Base-by-base conservation (phyloP, 2,797 vertebrate species). In the Arnoldichthys spilopterus region DNA sequence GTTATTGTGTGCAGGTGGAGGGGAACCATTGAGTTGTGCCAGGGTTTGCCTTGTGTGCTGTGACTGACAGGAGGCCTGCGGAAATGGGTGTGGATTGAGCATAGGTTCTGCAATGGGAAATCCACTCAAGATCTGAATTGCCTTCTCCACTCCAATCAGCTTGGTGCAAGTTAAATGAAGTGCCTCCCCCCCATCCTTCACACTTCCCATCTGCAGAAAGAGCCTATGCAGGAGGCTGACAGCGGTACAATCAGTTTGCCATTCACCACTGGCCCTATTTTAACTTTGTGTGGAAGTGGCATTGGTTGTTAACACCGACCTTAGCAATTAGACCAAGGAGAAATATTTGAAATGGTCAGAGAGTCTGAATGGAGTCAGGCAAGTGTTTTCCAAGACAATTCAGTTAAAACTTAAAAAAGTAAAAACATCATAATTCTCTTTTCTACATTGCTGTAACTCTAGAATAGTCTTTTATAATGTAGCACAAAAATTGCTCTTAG, bases 131-230 rank as follows among this genome's bases (percentile, higher is more conserved):
- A 95, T 95, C 94, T 96, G 94, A 96, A 96, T 96, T 96, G 95
- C 95, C 95, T 95, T 96, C 96, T 97, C 97, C 97, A 99, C 97
- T 99, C 96, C 97, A 99, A 99, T 99, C 97, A 99, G 97, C 95
- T 97, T 96, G 95, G 95, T 98, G 95, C 95, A 98, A 96, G 95
- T 96, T 97, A 97, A 98, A 98, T 98, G 97, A 98, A 97, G 96
- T 97, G 96, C 96, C 95, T 96, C 93, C 93, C 94, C 92, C 94
- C 92, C 94, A 92, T 93, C 94, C 94, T 93, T 95, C 93, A 94
- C 94, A 94, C 94, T 95, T 95, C 95, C 95, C 94, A 95, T 96
- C 95, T 95, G 93, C 93, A 97, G 95, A 96, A 98, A 96, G 95
- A 96, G 96, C 94, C 95, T 94, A 96, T 95, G 97, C 95, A 96